Conservation (phyloP, 2,113 vertebrate species). For the zebrafish (Danio rerio) region GRCz12tu NC_133195.1:20879001-20879500, state of each 20-base stretch:
- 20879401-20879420: not conserved
- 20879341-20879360: slow-evolving; percentile 87
- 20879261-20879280: slow-evolving; percentile 83
- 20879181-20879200: not conserved
- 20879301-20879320: slow-evolving; percentile 90
- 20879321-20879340: slow-evolving; percentile 85
- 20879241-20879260: not conserved
- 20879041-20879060: slow-evolving; percentile 95
- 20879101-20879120: slow-evolving; percentile 61
- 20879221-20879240: not conserved
- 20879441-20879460: too few species aligned
- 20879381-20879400: not conserved
- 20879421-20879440: too few species aligned
- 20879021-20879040: slow-evolving; percentile 93
- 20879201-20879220: not conserved
- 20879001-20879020: slow-evolving; percentile 78
- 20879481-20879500: too few species aligned
- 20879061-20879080: slow-evolving; percentile 96
- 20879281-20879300: slow-evolving; percentile 85
- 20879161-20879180: not conserved
- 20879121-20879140: not conserved
- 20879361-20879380: slow-evolving; percentile 81
- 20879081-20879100: slow-evolving; percentile 94
- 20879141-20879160: not conserved
- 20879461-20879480: too few species aligned